Percentiles rank a stretch among this genome's conserved stretches.
These are phyloP conservation scores for Papilio helenus DNA, from an alignment of 1,140 invertebrate genomes.

Conservation along the genomic window DNA sequence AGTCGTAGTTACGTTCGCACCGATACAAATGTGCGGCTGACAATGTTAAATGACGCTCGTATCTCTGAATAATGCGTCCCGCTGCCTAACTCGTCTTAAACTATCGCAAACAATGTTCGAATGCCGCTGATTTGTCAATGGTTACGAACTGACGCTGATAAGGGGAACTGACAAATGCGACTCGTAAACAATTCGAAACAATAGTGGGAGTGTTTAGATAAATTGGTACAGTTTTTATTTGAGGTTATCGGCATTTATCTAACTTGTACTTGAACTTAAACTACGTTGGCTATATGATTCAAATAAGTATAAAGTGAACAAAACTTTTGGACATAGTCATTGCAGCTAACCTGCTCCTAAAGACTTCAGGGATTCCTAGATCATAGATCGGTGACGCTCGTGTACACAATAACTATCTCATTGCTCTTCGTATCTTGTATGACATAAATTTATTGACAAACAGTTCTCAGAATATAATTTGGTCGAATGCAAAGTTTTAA, in stretches of 20 bases:
- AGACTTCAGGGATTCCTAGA: too few species aligned
- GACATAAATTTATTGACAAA: constrained; percentile 2
- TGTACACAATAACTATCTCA: too few species aligned
- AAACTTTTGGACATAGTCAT: background rate
- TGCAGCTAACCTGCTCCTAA: too few species aligned
- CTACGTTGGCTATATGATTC: background rate
- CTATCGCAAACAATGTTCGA: constrained; percentile 67
- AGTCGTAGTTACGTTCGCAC: constrained; percentile 48
- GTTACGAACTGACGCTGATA: constrained; percentile 51
- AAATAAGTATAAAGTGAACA: background rate
- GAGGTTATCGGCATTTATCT: constrained; percentile 2
- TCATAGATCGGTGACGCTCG: too few species aligned
- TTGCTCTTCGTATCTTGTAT: too few species aligned
- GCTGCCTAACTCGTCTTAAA: constrained; percentile 68
- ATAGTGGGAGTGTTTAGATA: constrained; percentile 38
- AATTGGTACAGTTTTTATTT: constrained; percentile 26
- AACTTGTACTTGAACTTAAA: background rate
- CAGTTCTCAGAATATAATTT: constrained; percentile 30
- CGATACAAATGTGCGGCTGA: constrained; percentile 78
- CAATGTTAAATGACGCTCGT: constrained; percentile 74
- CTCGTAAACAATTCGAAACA: constrained; percentile 53
- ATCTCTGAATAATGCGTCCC: constrained; percentile 71
- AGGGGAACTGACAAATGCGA: constrained; percentile 50
- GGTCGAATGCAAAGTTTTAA: constrained; percentile 36
- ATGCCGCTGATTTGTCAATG: constrained; percentile 70